Conservation (phyloP, 2,113 vertebrate species). For the human (Homo sapiens) region GRCh38 chr5:104770001-104770500, state of each 20-base stretch:
- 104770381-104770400: not conserved
- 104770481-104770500: not conserved
- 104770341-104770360: not conserved
- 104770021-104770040: not conserved
- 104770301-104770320: conserved; percentile 2
- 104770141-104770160: not conserved
- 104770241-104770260: not conserved
- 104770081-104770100: not conserved
- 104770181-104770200: not conserved
- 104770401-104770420: not conserved
- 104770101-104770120: not conserved
- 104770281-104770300: not conserved
- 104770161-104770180: not conserved
- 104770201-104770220: not conserved
- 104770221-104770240: not conserved
- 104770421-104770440: not conserved
- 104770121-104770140: not conserved
- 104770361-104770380: not conserved
- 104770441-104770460: not conserved
- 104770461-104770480: not conserved
- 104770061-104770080: not conserved
- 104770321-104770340: not conserved
- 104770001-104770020: not conserved
- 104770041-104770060: not conserved
- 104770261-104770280: not conserved